Conservation (phyloP, 2,888 invertebrate genomes). For the Phytoseiulus persimilis region DNA sequence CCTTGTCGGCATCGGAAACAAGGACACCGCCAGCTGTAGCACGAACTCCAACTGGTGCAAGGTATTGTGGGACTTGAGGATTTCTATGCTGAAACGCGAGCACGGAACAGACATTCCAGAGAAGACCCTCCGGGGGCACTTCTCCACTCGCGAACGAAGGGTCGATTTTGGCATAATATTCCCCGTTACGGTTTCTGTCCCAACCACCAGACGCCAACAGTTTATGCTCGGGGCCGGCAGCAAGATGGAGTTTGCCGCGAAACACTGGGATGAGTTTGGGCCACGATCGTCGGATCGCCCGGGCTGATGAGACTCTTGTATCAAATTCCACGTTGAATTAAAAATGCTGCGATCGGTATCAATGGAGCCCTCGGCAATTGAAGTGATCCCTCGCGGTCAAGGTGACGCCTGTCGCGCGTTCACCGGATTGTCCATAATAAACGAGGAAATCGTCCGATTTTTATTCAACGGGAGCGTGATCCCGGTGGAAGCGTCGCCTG, state of each 20-base stretch:
- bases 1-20: constrained; percentile 12
- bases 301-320: neutral
- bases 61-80: neutral
- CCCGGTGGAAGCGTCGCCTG: no score
- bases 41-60: constrained; percentile 29
- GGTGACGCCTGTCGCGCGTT: neutral
- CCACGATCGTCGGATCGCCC: neutral
- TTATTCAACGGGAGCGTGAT: no score
- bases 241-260: neutral
- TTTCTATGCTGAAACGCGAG: neutral
- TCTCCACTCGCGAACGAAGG: neutral
- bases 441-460: no score
- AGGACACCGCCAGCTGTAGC: constrained; percentile 36
- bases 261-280: neutral
- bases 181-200: neutral
- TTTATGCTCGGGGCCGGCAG: no score
- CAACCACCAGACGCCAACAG: neutral
- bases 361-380: neutral
- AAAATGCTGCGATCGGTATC: neutral
- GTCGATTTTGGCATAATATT: neutral
- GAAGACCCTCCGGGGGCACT: no score
- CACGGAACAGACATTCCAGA: no score
- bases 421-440: neutral
- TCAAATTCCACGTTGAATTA: neutral
- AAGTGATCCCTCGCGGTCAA: neutral